Base-by-base conservation (phyloP, 1,140 invertebrate species). In the Pachypeltis micranthus region DNA sequence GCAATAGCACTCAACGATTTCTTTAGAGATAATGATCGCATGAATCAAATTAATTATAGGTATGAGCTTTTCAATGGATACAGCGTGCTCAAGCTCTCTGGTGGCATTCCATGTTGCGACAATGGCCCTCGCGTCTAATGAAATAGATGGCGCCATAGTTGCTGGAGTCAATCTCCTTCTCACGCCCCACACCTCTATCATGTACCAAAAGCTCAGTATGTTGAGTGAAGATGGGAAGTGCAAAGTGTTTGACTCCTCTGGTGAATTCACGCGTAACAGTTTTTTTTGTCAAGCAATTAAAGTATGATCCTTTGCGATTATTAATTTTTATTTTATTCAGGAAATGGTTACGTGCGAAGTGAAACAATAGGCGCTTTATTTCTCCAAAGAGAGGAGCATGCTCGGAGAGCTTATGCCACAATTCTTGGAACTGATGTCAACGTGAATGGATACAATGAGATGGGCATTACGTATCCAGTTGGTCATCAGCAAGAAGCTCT, bases 1-100 rank as follows among this genome's bases (percentile, higher is more conserved):
- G n/a, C n/a, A n/a, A n/a, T n/a, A n/a, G n/a, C n/a, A n/a, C n/a
- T n/a, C n/a, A n/a, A n/a, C n/a, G n/a, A n/a, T n/a, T n/a, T n/a
- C n/a, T n/a, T n/a, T n/a, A n/a, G n/a, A n/a, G n/a, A n/a, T n/a
- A n/a, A n/a, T n/a, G n/a, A n/a, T n/a, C n/a, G n/a, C n/a, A n/a
- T n/a, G n/a, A n/a, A n/a, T n/a, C n/a, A n/a, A n/a, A n/a, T 65
- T 73, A 54, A 68, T 21, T 51, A 7, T 51, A 81, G 87, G 94
- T 12, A 95, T 95, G 1, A 95, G 91, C 74, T 95, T 88, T 74
- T 85, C 90, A 3, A 75, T 97, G 3, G 95, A 98, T 75, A 96
- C 94, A 4, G 95, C 94, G 1, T 98, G 95, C 75, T 96, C 93
- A 0, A 96, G 92, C 65, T 90, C 90, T 55, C 74, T 96, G 70